A percentile compares a stretch with the other conserved stretches of the same genome.
Conservation (phyloP, 2,113 vertebrate genomes). For the Cyrtonyx montezumae region DNA sequence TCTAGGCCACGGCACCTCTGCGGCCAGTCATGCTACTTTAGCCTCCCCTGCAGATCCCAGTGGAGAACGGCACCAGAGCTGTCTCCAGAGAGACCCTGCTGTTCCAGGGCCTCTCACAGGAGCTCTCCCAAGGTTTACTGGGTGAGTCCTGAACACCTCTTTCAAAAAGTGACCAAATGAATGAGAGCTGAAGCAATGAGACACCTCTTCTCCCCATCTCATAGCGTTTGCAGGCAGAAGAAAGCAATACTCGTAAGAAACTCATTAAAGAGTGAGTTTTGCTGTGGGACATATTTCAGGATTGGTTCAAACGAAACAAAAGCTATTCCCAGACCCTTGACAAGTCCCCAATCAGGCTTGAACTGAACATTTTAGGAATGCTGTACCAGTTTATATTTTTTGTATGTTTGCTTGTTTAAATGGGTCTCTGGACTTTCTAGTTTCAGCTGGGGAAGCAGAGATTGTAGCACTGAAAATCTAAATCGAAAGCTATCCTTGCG, state of each 20-base stretch:
- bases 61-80: conserved; percentile 31
- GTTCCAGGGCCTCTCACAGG: not conserved
- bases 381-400: not conserved
- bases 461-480: not conserved
- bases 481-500: not conserved
- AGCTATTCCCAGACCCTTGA: conserved; percentile 2
- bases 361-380: not conserved
- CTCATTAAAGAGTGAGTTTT: not conserved
- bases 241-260: not conserved
- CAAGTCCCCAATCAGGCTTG: not conserved
- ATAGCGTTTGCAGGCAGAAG: not conserved
- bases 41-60: conserved; percentile 73
- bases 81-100: not conserved
- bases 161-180: not conserved
- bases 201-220: not conserved
- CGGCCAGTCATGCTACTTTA: conserved; percentile 25
- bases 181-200: not conserved
- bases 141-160: not conserved
- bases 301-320: conserved; percentile 27
- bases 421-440: not conserved
- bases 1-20: conserved; percentile 41
- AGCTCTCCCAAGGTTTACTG: not conserved
- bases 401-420: not conserved
- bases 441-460: not conserved
- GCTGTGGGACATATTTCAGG: not conserved